phyloP scores from a whole-genome alignment of 2,888 invertebrate genomes.

The Chrysolina haemoptera region DNA sequence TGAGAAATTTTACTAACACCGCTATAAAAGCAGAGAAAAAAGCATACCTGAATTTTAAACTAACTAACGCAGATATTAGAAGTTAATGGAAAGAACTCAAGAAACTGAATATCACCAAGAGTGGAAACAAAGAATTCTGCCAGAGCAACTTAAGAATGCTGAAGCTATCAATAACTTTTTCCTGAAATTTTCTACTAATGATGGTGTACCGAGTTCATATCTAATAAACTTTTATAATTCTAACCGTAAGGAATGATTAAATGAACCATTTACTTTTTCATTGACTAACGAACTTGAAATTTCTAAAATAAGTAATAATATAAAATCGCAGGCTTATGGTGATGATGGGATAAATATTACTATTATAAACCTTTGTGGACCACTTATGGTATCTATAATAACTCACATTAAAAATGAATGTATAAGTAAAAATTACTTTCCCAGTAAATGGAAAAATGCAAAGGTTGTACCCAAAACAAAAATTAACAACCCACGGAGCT shows the following conservation, averaged over 20 bases:
- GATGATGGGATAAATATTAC: constrained; percentile 10
- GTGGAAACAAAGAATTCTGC: background rate
- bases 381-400: background rate
- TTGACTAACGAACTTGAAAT: constrained; percentile 2
- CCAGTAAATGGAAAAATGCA: background rate
- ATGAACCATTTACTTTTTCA: constrained; percentile 12
- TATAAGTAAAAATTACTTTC: no score
- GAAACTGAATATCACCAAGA: background rate
- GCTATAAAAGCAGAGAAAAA: background rate
- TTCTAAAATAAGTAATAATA: constrained; percentile 7
- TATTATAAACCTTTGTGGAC: constrained; percentile 5
- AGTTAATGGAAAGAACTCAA: background rate
- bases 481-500: no score
- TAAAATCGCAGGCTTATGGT: constrained; percentile 9
- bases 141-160: constrained; percentile 8
- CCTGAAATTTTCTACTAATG: no score
- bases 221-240: background rate
- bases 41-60: background rate
- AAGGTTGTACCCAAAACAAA: background rate
- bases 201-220: no score
- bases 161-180: constrained; percentile 1
- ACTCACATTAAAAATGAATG: background rate
- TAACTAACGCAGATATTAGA: background rate
- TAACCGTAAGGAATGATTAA: background rate
- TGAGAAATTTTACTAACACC: background rate